A percentile compares a stretch with the other conserved stretches of the same genome.
These are phyloP conservation scores for Dryoscopus gambensis DNA, from an alignment of 2,113 vertebrate species.

Conservation along the genomic window DNA sequence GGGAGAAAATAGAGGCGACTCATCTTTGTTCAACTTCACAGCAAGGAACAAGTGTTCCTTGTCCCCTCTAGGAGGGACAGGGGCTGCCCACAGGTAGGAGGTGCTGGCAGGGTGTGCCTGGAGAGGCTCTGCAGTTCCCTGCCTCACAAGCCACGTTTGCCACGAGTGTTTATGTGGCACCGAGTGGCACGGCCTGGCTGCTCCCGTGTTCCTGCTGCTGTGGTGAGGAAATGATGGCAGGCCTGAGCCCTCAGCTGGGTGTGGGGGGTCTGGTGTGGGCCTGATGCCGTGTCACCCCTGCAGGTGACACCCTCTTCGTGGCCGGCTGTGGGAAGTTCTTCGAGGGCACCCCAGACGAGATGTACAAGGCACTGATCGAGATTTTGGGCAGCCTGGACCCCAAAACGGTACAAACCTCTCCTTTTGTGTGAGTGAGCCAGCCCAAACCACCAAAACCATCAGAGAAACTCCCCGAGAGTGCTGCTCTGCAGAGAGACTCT, in stretches of 20 bases:
- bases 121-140: background rate
- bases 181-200: background rate
- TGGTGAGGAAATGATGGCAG: background rate
- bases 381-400: slow-evolving; percentile 86
- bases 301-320: slow-evolving; percentile 95
- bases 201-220: background rate
- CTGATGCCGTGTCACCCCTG: background rate
- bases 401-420: slow-evolving; percentile 75
- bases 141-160: background rate
- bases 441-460: background rate
- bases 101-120: background rate
- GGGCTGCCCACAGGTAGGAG: background rate
- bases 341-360: slow-evolving; percentile 93
- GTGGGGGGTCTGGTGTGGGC: background rate
- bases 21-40: background rate
- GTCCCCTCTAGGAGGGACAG: background rate
- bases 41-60: background rate
- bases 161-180: accelerated
- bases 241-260: background rate
- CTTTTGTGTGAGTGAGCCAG: accelerated
- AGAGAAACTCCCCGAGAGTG: background rate
- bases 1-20: background rate
- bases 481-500: background rate
- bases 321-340: slow-evolving; percentile 98
- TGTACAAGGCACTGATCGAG: slow-evolving; percentile 91